Percentiles rank a stretch among this genome's conserved stretches.
Conservation (phyloP, 2,797 vertebrate genomes). For the Sardinella longiceps region DNA sequence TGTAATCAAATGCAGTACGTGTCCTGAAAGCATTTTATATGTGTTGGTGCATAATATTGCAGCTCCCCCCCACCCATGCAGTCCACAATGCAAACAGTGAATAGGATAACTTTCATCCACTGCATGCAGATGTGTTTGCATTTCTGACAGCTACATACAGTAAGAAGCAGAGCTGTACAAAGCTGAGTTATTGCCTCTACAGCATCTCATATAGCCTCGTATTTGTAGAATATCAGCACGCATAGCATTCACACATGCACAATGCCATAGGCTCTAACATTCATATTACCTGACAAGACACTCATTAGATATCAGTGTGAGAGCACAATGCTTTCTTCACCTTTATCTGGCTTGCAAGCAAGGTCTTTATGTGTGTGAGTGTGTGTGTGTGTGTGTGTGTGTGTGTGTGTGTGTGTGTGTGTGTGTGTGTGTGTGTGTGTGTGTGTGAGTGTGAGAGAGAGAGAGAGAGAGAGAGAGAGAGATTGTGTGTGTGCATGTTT, state of each 20-base stretch:
- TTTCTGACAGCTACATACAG: background rate
- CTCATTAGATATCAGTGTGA: background rate
- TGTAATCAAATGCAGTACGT: background rate
- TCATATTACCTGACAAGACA: background rate
- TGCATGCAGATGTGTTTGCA: constrained; percentile 11
- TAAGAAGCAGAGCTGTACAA: background rate
- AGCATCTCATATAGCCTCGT: background rate
- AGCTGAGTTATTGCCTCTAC: background rate
- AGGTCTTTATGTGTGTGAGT: constrained; percentile 1
- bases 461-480: constrained; percentile 17
- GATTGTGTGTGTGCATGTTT: background rate
- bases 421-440: constrained; percentile 1
- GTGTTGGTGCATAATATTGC: background rate
- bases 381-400: constrained; percentile 33
- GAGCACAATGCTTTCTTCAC: background rate
- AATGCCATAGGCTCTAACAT: background rate
- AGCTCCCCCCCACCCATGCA: background rate
- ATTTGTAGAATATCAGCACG: background rate
- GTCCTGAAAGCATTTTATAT: background rate
- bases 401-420: background rate
- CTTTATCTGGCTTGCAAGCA: background rate
- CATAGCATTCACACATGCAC: background rate
- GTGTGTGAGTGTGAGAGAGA: background rate
- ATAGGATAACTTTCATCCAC: background rate
- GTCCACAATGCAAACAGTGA: background rate